Evolutionary conservation across 1,140 invertebrate species (phyloP).

Genomic region (Antheraea mylitta): DNA sequence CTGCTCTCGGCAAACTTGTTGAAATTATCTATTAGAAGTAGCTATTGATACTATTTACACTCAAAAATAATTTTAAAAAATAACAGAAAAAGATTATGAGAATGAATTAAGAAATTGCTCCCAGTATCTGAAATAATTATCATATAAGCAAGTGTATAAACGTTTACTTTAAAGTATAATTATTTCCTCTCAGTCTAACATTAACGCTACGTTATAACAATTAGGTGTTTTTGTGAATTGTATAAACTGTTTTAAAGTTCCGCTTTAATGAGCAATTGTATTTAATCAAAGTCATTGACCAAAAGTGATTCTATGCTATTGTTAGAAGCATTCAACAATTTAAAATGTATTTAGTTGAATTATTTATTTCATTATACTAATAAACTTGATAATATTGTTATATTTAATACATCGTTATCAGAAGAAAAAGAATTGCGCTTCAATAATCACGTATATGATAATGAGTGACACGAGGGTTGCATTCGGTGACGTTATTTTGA

Average conservation of each 20-base stretch:
- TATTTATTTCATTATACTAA: neutral
- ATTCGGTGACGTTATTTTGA: conserved; percentile 23
- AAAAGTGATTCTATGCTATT: neutral
- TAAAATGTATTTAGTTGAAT: neutral
- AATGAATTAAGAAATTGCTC: too few species aligned
- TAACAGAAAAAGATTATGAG: too few species aligned
- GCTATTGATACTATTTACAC: too few species aligned
- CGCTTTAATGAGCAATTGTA: conserved; percentile 27
- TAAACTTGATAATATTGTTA: neutral
- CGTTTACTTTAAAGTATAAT: too few species aligned
- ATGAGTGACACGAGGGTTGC: conserved; percentile 16
- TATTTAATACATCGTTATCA: conserved; percentile 24
- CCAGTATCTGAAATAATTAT: too few species aligned
- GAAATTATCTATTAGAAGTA: neutral
- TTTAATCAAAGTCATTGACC: conserved; percentile 32
- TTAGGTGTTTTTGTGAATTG: neutral
- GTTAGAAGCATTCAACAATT: conserved; percentile 1
- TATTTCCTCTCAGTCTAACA: too few species aligned
- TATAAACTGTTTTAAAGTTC: conserved; percentile 21
- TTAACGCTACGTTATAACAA: neutral
- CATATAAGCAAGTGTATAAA: too few species aligned
- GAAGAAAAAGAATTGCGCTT: conserved; percentile 31
- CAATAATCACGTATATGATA: conserved; percentile 32
- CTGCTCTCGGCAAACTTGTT: conserved; percentile 24
- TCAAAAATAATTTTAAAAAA: too few species aligned